A percentile compares a stretch with the other conserved stretches of the same genome.
Conservation (phyloP, 2,113 vertebrate species). For the Mesitornis unicolor region DNA sequence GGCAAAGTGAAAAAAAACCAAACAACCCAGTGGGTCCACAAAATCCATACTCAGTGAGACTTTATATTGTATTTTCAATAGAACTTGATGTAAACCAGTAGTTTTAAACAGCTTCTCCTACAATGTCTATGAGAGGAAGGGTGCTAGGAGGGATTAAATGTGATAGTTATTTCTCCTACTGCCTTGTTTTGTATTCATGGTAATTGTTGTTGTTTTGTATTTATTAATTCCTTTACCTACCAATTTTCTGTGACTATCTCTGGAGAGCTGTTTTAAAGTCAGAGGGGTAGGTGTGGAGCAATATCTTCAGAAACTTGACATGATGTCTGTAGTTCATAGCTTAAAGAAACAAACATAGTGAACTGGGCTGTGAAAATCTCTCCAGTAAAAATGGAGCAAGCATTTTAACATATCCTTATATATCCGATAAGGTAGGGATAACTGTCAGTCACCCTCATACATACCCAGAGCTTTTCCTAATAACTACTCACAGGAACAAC, state of each 20-base stretch:
- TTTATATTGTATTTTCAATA: neutral
- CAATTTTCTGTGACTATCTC: neutral
- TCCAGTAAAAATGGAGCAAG: neutral
- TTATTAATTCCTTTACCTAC: neutral
- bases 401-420: neutral
- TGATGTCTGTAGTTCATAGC: neutral
- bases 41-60: neutral
- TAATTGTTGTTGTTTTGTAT: neutral
- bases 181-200: neutral
- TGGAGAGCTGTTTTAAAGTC: neutral
- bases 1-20: neutral
- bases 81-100: neutral
- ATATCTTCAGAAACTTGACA: neutral
- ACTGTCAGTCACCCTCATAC: neutral
- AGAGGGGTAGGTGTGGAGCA: neutral
- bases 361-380: neutral
- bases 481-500: neutral
- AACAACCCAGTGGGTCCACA: fast-evolving
- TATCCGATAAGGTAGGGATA: neutral
- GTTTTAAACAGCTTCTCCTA: neutral
- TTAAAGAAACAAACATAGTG: neutral
- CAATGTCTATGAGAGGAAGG: neutral
- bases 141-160: neutral
- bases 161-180: neutral
- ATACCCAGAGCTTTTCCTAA: neutral